Conservation (phyloP, 2,888 invertebrate genomes). For the Drosophila putrida region DNA sequence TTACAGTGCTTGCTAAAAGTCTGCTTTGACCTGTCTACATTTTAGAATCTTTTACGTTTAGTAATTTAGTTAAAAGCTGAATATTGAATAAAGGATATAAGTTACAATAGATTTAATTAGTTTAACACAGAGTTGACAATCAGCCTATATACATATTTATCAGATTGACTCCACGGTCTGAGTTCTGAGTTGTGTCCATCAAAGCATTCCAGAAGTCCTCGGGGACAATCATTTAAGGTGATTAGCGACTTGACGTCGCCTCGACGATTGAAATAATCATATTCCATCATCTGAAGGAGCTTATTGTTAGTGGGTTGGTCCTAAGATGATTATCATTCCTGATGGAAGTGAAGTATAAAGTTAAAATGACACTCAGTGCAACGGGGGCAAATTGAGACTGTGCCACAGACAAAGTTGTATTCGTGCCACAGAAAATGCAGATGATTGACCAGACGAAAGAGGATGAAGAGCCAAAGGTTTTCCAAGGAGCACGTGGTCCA, state of each 20-base stretch:
- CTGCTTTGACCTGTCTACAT: not conserved
- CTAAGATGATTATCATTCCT: not conserved
- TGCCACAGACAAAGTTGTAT: not conserved
- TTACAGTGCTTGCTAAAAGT: too few relatives aligned
- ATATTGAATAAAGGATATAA: too few relatives aligned
- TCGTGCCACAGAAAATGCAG: not conserved
- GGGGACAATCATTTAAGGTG: not conserved
- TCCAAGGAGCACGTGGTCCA: not conserved
- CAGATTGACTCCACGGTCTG: not conserved
- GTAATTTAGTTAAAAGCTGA: too few relatives aligned
- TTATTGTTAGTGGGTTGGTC: not conserved
- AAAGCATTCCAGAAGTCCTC: conserved; percentile 1
- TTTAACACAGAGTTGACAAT: not conserved
- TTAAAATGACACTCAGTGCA: not conserved
- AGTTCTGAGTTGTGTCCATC: not conserved
- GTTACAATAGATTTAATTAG: not conserved
- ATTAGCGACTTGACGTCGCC: not conserved
- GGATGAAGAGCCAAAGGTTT: not conserved
- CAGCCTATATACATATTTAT: not conserved
- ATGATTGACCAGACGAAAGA: conserved; percentile 2
- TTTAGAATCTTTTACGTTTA: not conserved
- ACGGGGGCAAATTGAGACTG: not conserved
- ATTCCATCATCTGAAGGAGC: not conserved
- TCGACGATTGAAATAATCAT: not conserved
- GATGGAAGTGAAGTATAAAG: not conserved